These are phyloP conservation scores for Drosophila ezoana DNA, from an alignment of 2,888 invertebrate species.

Conservation along the genomic window DNA sequence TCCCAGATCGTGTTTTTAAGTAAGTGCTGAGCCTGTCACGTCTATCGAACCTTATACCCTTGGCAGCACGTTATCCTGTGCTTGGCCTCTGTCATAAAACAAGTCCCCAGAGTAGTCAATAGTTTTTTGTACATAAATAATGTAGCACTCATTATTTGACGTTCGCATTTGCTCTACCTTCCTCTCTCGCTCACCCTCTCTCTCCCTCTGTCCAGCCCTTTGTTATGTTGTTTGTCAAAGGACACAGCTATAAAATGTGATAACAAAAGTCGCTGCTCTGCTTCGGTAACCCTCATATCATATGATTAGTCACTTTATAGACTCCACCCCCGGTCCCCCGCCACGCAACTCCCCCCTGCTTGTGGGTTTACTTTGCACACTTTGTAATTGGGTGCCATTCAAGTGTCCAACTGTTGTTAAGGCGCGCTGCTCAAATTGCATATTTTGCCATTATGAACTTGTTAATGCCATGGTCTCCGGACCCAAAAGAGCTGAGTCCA, in stretches of 20 bases:
- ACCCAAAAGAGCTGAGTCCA: constrained; percentile 1
- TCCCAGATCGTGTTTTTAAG: neutral
- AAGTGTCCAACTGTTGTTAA: constrained; percentile 63
- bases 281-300: constrained; percentile 35
- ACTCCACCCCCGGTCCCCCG: neutral
- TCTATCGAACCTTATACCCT: constrained; percentile 5
- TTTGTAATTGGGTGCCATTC: constrained; percentile 67
- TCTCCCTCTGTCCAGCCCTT: neutral
- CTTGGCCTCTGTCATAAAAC: constrained; percentile 15
- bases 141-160: constrained; percentile 1
- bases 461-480: constrained; percentile 40
- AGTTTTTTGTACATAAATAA: constrained; percentile 20
- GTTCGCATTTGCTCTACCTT: neutral
- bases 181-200: neutral
- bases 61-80: constrained; percentile 1
- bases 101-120: constrained; percentile 17
- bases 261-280: constrained; percentile 28
- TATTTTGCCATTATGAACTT: constrained; percentile 72
- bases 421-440: constrained; percentile 63
- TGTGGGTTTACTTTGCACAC: constrained; percentile 36
- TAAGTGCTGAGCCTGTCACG: neutral
- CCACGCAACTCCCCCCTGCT: neutral
- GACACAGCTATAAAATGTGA: constrained; percentile 44
- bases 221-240: constrained; percentile 25
- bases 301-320: constrained; percentile 18